phyloP scores from a whole-genome alignment of 2,797 vertebrate species.

The Tadarida brasiliensis region DNA sequence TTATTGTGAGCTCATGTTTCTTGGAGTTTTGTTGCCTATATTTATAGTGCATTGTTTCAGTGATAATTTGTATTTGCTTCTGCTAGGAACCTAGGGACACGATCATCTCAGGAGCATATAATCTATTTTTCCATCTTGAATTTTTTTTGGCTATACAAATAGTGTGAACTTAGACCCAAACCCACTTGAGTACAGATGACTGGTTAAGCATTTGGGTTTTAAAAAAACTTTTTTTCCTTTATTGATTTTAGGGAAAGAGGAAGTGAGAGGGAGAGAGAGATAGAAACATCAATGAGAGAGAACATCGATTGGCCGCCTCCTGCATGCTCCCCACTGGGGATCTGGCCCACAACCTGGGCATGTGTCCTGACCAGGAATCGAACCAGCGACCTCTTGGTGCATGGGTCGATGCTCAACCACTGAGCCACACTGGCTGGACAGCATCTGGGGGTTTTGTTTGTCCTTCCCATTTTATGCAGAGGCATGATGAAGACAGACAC shows the following conservation, averaged over 20 bases:
- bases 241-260: too few relatives aligned
- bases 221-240: too few relatives aligned
- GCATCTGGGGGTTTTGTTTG: neutral
- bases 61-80: slow-evolving; percentile 54
- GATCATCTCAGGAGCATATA: neutral
- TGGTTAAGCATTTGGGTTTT: neutral
- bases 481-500: neutral
- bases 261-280: too few relatives aligned
- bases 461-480: neutral
- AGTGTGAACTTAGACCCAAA: neutral
- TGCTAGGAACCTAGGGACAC: neutral
- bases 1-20: neutral
- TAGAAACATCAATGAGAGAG: too few relatives aligned
- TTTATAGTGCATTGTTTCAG: neutral
- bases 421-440: neutral
- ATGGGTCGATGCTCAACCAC: too few relatives aligned
- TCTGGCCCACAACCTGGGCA: too few relatives aligned
- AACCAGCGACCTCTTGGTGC: too few relatives aligned
- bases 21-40: neutral
- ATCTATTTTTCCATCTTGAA: neutral
- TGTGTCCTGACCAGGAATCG: too few relatives aligned
- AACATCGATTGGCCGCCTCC: too few relatives aligned
- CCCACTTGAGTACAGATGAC: neutral
- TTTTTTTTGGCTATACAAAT: neutral
- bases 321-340: too few relatives aligned